These are phyloP conservation scores for Volucella zonaria DNA, from an alignment of 2,888 invertebrate species.

Conservation along the genomic window DNA sequence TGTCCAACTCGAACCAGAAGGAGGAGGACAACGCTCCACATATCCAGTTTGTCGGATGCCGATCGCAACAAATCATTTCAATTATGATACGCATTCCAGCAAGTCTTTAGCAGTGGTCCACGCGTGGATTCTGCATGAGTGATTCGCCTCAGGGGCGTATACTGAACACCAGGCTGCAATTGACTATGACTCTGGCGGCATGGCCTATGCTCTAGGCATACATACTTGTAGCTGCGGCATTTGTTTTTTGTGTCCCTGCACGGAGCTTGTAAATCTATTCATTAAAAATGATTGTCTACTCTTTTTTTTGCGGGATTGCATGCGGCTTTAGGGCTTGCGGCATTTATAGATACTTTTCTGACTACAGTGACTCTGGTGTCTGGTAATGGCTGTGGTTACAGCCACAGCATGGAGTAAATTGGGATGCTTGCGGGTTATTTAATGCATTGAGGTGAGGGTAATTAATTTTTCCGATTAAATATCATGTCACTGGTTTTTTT, in stretches of 20 bases:
- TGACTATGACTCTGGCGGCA: constrained; percentile 14
- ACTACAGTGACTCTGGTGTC: too few species aligned
- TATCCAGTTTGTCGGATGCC: constrained; percentile 58
- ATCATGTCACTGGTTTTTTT: constrained; percentile 39
- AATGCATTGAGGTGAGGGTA: constrained; percentile 61
- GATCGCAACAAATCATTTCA: constrained; percentile 71
- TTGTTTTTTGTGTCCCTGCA: constrained; percentile 20
- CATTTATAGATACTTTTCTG: not conserved
- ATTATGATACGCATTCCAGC: constrained; percentile 73
- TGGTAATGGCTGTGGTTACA: constrained; percentile 1
- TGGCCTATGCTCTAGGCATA: not conserved
- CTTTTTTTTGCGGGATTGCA: constrained; percentile 29
- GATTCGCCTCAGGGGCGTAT: constrained; percentile 49
- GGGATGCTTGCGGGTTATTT: constrained; percentile 61
- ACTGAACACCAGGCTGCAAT: constrained; percentile 11
- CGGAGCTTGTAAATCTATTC: constrained; percentile 66
- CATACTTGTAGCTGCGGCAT: not conserved
- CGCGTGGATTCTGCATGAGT: constrained; percentile 56
- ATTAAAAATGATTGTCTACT: constrained; percentile 62
- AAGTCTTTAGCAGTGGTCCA: constrained; percentile 65
- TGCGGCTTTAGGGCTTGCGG: constrained; percentile 1
- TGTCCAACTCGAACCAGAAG: constrained; percentile 27
- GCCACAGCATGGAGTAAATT: constrained; percentile 35
- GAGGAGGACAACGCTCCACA: constrained; percentile 35
- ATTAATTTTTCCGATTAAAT: constrained; percentile 59